Percentiles rank a stretch among this genome's conserved stretches.
phyloP scores from a whole-genome alignment of 1,140 invertebrate species.

The Drosophila lacteicornis region DNA sequence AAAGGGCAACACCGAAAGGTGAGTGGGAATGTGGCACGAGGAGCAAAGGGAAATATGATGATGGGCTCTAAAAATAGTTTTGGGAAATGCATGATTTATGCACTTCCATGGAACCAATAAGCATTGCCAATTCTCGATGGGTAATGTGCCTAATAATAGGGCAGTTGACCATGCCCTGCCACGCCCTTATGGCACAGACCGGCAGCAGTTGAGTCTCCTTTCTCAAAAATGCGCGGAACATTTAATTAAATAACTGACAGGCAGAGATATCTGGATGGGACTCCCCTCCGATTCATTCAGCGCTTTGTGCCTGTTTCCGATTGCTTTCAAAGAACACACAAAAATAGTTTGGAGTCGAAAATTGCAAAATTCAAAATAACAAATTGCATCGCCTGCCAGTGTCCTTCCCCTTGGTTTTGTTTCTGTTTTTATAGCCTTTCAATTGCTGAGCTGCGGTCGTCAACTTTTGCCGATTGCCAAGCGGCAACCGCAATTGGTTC shows the following conservation, averaged over 20 bases:
- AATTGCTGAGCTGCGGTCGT: constrained; percentile 62
- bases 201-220: background rate
- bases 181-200: constrained; percentile 2
- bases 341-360: constrained; percentile 71
- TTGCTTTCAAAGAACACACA: constrained; percentile 55
- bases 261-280: constrained; percentile 11
- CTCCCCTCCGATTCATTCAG: background rate
- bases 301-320: constrained; percentile 38
- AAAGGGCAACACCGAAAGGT: constrained; percentile 7
- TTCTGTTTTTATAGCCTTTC: constrained; percentile 53
- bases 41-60: background rate
- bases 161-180: constrained; percentile 6
- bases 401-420: constrained; percentile 33
- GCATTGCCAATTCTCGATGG: constrained; percentile 18
- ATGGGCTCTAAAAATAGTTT: constrained; percentile 38
- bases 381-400: constrained; percentile 67
- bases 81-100: constrained; percentile 27
- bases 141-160: constrained; percentile 36
- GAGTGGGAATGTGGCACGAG: background rate
- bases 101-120: constrained; percentile 43
- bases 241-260: constrained; percentile 76
- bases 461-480: constrained; percentile 79
- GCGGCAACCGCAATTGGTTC: constrained; percentile 76
- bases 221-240: constrained; percentile 54
- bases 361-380: constrained; percentile 81